Conservation (phyloP, 2,888 invertebrate genomes). For the Beris morrisii region DNA sequence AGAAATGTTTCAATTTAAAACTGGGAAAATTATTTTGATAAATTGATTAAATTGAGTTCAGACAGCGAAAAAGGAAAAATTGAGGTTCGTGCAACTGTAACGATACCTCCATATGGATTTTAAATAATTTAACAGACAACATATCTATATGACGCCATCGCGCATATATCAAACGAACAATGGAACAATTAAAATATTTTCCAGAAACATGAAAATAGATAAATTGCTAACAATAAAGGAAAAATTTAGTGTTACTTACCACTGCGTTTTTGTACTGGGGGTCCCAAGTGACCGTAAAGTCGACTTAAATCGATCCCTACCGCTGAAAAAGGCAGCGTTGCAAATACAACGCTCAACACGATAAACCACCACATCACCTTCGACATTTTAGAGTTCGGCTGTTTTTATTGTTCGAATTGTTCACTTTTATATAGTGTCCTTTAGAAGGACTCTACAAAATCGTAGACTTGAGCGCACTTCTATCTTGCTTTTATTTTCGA, state of each 20-base stretch:
- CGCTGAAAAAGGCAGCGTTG: slow-evolving; percentile 67
- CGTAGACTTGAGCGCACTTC: slow-evolving; percentile 5
- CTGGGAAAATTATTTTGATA: too few relatives aligned
- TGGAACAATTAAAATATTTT: too few relatives aligned
- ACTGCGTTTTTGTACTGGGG: slow-evolving; percentile 52
- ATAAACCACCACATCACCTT: slow-evolving; percentile 53
- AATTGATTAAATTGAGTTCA: too few relatives aligned
- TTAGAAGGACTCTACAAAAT: slow-evolving; percentile 4
- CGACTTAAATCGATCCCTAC: slow-evolving; percentile 78
- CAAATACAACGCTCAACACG: slow-evolving; percentile 64
- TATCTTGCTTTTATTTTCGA: not conserved
- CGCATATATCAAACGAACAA: too few relatives aligned
- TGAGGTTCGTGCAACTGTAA: too few relatives aligned
- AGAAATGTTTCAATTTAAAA: too few relatives aligned
- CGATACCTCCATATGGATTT: too few relatives aligned
- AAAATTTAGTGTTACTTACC: slow-evolving; percentile 48
- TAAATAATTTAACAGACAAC: too few relatives aligned
- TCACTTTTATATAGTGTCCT: slow-evolving; percentile 9
- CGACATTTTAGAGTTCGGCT: slow-evolving; percentile 35
- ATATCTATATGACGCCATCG: too few relatives aligned
- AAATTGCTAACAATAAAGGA: too few relatives aligned
- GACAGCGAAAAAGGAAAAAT: too few relatives aligned
- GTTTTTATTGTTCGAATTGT: not conserved
- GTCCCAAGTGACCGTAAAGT: slow-evolving; percentile 71
- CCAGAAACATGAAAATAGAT: too few relatives aligned